phyloP scores from a whole-genome alignment of 2,888 invertebrate genomes.

The Atethmia centrago region DNA sequence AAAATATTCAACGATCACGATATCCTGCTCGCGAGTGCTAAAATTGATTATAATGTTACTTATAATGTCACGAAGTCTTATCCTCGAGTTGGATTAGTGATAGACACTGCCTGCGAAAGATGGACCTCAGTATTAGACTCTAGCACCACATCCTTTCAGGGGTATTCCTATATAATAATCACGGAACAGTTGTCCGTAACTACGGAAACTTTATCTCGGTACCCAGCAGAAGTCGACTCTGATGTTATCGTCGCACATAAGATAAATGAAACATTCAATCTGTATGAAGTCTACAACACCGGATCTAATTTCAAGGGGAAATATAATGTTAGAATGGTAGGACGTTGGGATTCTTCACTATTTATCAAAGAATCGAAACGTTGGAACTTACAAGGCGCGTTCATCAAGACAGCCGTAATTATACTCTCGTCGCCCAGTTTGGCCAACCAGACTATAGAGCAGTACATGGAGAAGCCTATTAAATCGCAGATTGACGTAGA shows the following conservation, averaged over 20 bases:
- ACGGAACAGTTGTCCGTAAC: constrained; percentile 72
- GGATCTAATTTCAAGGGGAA: constrained; percentile 89
- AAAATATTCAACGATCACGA: constrained; percentile 72
- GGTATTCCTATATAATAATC: constrained; percentile 81
- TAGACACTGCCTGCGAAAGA: constrained; percentile 76
- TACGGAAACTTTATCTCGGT: constrained; percentile 72
- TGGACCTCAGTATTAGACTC: constrained; percentile 73
- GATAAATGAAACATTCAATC: constrained; percentile 65
- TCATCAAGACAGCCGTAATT: constrained; percentile 90
- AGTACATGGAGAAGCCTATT: constrained; percentile 83
- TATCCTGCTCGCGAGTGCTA: constrained; percentile 65
- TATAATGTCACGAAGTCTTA: constrained; percentile 55
- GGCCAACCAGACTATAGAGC: constrained; percentile 82
- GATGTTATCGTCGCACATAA: constrained; percentile 82
- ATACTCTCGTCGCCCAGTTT: constrained; percentile 75
- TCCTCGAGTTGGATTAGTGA: constrained; percentile 75
- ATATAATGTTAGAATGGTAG: constrained; percentile 85
- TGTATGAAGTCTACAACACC: constrained; percentile 90
- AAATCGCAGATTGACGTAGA: constrained; percentile 88
- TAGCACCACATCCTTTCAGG: constrained; percentile 67
- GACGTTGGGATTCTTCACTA: constrained; percentile 83
- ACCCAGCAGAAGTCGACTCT: constrained; percentile 85
- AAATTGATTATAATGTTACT: constrained; percentile 44
- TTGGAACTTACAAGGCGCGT: constrained; percentile 89
- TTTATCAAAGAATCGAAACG: constrained; percentile 80